These are phyloP conservation scores for Mesocentrotus franciscanus DNA, from an alignment of 53 echinoderm and acorn worm genomes.

Conservation along the genomic window DNA sequence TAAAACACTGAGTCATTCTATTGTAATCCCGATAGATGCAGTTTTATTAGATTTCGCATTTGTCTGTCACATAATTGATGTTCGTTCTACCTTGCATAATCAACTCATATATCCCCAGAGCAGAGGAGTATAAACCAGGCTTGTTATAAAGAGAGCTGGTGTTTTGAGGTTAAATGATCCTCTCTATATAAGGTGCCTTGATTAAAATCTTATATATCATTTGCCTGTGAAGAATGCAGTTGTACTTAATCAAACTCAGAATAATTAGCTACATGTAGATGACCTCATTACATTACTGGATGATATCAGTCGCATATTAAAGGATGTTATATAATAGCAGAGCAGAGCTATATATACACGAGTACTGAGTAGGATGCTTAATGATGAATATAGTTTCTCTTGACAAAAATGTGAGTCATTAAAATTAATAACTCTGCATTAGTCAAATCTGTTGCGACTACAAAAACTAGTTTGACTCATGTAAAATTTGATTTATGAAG, in stretches of 20 bases:
- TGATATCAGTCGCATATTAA: not conserved
- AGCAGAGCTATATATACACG: not conserved
- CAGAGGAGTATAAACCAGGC: not conserved
- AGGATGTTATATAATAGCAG: not conserved
- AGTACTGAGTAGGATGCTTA: too few relatives aligned
- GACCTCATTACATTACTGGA: not conserved
- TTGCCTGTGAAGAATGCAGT: not conserved
- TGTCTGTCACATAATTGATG: not conserved
- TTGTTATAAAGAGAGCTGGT: not conserved
- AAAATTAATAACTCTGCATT: too few relatives aligned
- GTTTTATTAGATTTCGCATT: conserved; percentile 20
- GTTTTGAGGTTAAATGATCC: not conserved
- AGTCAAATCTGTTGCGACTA: too few relatives aligned
- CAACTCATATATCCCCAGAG: not conserved
- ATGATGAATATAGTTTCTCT: not conserved
- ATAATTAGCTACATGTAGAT: not conserved
- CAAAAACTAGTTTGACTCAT: too few relatives aligned
- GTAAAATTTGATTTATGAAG: too few relatives aligned
- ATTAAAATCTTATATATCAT: not conserved
- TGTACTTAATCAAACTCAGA: not conserved
- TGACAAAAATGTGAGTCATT: not conserved
- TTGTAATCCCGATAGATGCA: not conserved
- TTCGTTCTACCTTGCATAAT: not conserved
- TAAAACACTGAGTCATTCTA: not conserved
- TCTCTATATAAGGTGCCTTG: not conserved